Base-by-base conservation (phyloP, 1,140 invertebrate species). In the Trachymyrmex septentrionalis region DNA sequence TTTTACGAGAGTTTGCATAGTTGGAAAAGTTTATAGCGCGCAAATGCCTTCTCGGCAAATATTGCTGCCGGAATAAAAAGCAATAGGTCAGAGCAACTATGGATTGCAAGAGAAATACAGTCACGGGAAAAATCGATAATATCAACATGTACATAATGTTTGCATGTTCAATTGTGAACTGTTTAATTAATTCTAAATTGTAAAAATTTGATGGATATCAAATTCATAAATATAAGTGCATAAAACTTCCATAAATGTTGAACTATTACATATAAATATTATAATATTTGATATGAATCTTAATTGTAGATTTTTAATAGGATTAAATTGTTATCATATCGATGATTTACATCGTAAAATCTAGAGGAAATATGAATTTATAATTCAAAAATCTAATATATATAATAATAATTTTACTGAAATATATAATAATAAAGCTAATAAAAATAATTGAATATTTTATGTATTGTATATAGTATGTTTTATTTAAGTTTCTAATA, bases 1-100 rank as follows among this genome's bases (percentile, higher is more conserved):
- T 78, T 78, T 78, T 50, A 66, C 24, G 24, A 78, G 44, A 66
- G 24, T 78, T 78, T 66, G 44, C 76, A 66, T 78, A 78, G 24
- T 66, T 78, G 27, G 57, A 66, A 64, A 78, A 44, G 24, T 48
- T 55, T 12, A 81, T 21, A n/a, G 30, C 34, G n/a, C 24, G 12
- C 24, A 14, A 78, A 71, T 53, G 27, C 21, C 10, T 86, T 69
- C 12, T n/a, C 34, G 14, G 19, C 21, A 66, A 66, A 66, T 66
- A 78, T 38, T 21, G 6, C 19, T 44, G 12, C 38, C 27, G 21
- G 55, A 30, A 48, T 50, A 78, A 48, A 66, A 78, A 66, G 9
- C n/a, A 30, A 44, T 48, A 78, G 21, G 10, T 38, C 30, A 48
- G 19, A 64, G 27, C n/a, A 59, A 38, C 10, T 21, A 30, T 57